Evolutionary conservation across 2,113 vertebrate genomes (phyloP).

Genomic region (Upupa epops): DNA sequence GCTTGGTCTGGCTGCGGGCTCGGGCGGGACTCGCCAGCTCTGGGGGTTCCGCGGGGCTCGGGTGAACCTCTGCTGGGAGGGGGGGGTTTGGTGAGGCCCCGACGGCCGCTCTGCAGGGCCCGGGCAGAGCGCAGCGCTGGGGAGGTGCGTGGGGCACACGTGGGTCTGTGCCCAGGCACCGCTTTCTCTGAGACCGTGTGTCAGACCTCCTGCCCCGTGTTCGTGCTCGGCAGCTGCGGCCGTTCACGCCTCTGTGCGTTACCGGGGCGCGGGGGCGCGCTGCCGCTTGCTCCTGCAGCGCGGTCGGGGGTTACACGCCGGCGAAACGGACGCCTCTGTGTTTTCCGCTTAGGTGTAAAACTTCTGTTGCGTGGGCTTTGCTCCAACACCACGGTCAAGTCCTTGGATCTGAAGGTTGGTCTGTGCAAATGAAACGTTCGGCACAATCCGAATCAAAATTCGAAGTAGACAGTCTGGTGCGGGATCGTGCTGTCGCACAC

Average conservation of each 20-base stretch:
- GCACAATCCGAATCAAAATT: background rate
- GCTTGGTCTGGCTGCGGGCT: no score
- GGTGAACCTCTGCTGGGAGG: background rate
- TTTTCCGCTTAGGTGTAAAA: constrained; percentile 75
- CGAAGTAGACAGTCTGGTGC: background rate
- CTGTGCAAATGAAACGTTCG: background rate
- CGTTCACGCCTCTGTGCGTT: accelerated
- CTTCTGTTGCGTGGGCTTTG: constrained; percentile 85
- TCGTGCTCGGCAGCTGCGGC: accelerated
- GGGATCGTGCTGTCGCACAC: background rate
- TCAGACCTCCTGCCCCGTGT: background rate
- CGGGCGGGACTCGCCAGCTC: no score
- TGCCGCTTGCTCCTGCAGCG: background rate
- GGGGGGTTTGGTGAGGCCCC: no score
- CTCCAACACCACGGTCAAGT: constrained; percentile 80
- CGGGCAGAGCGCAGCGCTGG: accelerated
- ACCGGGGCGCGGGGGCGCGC: accelerated
- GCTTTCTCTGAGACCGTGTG: accelerated
- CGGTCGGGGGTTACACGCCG: no score
- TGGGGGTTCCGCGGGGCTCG: accelerated
- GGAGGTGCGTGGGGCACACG: accelerated
- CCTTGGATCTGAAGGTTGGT: constrained; percentile 90
- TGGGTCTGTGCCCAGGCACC: background rate
- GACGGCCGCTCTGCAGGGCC: accelerated
- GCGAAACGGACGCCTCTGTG: no score